Base-by-base conservation (phyloP, 2,797 vertebrate species). In the Smutsia temminckii region DNA sequence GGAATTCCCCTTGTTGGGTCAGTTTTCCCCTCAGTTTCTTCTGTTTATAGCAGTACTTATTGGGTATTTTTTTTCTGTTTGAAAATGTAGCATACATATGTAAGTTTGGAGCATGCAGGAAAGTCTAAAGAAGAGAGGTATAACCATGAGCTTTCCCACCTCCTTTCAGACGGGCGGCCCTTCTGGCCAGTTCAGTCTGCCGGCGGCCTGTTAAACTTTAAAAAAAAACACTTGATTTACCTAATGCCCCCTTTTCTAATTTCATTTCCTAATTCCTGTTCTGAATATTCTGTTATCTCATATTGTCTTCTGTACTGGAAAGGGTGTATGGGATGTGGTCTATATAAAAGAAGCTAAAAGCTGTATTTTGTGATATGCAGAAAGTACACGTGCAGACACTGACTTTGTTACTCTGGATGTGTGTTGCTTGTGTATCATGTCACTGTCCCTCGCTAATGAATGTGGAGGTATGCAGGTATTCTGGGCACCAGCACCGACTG, bases 11-110 rank as follows among this genome's bases (percentile, higher is more conserved):
- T 17, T 4, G 2, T 27, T 57, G n/a, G 6, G 9, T 57, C 63
- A 34, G 46, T 27, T 27, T 79, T 32, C 55, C 46, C 63, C 53
- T 85, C 61, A 17, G 14, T 71, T 61, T 95, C 72, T 61, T 88
- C 37, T 64, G 94, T 86, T 64, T 57, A 85, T 86, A 90, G 29
- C 86, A 51, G 3, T 49, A 13, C 53, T 85, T 32, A 29, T 51
- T 34, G 12, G 59, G 5, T 49, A 0, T 21, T 16, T 68, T 68
- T 46, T 69, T 89, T 63, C 69, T 88, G 64, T 5, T 92, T 34
- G 2, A 66, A 42, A 87, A 75, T 80, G 37, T 23, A 49, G 21
- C 17, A 5, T 4, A 18, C 10, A 14, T 75, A 34, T 42, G 18
- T 49, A 53, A 53, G 3, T 23, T 5, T 16, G 61, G 68, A 20